phyloP scores from a whole-genome alignment of 1,140 invertebrate species.

The Zaprionus ornatus region DNA sequence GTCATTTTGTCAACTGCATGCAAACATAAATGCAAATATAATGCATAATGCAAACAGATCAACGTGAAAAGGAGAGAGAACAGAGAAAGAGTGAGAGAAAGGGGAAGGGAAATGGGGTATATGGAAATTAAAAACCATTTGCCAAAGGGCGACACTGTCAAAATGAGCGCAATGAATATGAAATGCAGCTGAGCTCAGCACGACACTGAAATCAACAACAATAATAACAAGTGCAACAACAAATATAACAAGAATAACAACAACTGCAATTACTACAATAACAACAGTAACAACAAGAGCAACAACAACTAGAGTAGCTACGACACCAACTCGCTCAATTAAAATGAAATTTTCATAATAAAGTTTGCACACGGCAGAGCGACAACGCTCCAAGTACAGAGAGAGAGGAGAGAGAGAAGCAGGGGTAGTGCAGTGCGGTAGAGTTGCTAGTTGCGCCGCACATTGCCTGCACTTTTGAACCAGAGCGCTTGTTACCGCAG shows the following conservation, averaged over 20 bases:
- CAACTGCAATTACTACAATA: slow-evolving; percentile 15
- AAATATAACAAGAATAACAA: slow-evolving; percentile 23
- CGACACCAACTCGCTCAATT: slow-evolving; percentile 57
- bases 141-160: neutral
- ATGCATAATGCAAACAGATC: slow-evolving; percentile 11
- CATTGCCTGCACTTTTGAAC: neutral
- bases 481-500: slow-evolving; percentile 28
- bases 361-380: slow-evolving; percentile 44
- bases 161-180: slow-evolving; percentile 38
- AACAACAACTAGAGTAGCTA: slow-evolving; percentile 25
- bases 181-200: slow-evolving; percentile 17
- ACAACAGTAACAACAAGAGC: slow-evolving; percentile 13
- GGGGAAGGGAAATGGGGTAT: neutral
- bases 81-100: neutral
- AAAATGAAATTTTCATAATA: slow-evolving; percentile 80
- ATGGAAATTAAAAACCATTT: slow-evolving; percentile 3
- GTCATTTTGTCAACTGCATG: slow-evolving; percentile 28
- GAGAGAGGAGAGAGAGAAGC: neutral
- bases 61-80: neutral
- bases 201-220: slow-evolving; percentile 1
- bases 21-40: slow-evolving; percentile 17
- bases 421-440: neutral
- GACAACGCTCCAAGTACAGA: neutral
- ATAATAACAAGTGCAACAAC: slow-evolving; percentile 25
- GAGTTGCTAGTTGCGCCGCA: neutral